Evolutionary conservation across 2,113 vertebrate species (phyloP).

Genomic region (Pangasianodon gigas): DNA sequence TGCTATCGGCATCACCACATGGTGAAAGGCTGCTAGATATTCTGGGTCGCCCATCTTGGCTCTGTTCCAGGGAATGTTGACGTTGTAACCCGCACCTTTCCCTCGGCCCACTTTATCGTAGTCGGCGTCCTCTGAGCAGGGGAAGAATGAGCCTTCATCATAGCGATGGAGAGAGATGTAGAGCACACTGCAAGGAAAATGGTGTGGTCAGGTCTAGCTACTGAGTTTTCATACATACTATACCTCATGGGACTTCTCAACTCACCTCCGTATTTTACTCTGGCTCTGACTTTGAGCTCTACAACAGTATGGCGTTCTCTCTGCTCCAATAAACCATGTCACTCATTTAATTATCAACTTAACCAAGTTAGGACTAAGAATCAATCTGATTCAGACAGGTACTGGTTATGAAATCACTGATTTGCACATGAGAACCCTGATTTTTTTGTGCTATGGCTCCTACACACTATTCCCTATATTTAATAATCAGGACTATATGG

Average conservation of each 20-base stretch:
- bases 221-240: not conserved
- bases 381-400: not conserved
- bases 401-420: not conserved
- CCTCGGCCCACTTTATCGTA: slow-evolving; percentile 71
- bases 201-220: not conserved
- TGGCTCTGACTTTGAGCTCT: no score
- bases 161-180: slow-evolving; percentile 90
- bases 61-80: slow-evolving; percentile 85
- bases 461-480: not conserved
- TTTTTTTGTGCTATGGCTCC: not conserved
- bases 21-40: slow-evolving; percentile 83
- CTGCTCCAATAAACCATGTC: not conserved
- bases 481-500: not conserved
- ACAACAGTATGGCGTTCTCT: not conserved
- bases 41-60: slow-evolving; percentile 82
- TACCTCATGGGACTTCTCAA: not conserved
- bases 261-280: no score
- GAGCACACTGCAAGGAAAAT: slow-evolving; percentile 69
- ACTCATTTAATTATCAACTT: not conserved
- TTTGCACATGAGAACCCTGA: no score
- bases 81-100: slow-evolving; percentile 79
- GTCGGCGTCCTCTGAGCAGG: slow-evolving; percentile 77
- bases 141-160: slow-evolving; percentile 83
- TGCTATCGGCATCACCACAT: slow-evolving; percentile 82
- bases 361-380: not conserved